Evolutionary conservation across 2,797 vertebrate species (phyloP), one percentile per base, ranked within the genome.

Genomic region (Oryzias sinensis): DNA sequence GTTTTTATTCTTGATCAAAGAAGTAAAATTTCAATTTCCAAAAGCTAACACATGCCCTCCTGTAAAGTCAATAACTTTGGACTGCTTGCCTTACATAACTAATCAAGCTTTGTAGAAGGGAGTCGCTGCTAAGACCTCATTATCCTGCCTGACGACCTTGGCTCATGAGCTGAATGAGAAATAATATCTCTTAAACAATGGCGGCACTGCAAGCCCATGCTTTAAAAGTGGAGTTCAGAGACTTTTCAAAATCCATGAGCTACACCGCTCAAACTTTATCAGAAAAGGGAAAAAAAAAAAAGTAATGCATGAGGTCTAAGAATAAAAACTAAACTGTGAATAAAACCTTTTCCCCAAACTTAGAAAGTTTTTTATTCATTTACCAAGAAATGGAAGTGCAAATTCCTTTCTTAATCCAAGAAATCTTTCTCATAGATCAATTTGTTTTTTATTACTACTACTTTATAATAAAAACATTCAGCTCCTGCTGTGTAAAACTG

Each of bases 81-180:
- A 54, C 65, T 73, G 58, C 41, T 73, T 80, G 74, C 74, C 87
- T 84, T 80, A 80, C 85, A 88, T 86, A 84, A 72, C 80, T 81
- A 86, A 83, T 80, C 80, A 67, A 79, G 81, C 70, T 72, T 66
- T 67, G 70, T 81, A 80, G 76, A 77, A 65, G 59, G 57, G 77
- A 86, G 79, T 81, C 72, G 71, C 16, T 80, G 70, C 74, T 80
- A 65, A 87, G 87, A 86, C 75, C 84, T 88, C 81, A 89, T 90
- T 89, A 90, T 82, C 70, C 74, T 25, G 40, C 66, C 73, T 71
- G 79, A 70, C 56, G 74, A 90, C 87, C 86, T 90, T 90, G 85
- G 77, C 55, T 76, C 84, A 83, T 79, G 83, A 53, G 70, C 64
- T 67, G 82, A 85, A 88, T 88, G 65, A 76, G 68, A 76, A 82